Percentiles rank a stretch among this genome's conserved stretches.
Evolutionary conservation across 1,140 invertebrate genomes (phyloP).

Genomic region (Cylas formicarius): DNA sequence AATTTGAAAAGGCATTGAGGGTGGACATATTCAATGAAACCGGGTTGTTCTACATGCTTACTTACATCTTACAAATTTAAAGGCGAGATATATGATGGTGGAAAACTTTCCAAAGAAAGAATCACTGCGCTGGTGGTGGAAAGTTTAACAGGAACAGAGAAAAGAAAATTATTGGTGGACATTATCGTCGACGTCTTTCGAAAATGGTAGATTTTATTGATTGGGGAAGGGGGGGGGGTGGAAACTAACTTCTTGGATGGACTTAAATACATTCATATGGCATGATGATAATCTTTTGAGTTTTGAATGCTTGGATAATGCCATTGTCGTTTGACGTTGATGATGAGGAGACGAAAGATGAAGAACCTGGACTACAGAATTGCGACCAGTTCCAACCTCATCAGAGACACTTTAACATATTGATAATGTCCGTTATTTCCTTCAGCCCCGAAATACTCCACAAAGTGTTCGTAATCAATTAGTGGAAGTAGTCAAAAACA

Average conservation of each 20-base stretch:
- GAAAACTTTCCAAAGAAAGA: slow-evolving; percentile 41
- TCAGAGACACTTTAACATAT: background rate
- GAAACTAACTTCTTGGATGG: too few relatives aligned
- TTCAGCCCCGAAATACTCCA: too few relatives aligned
- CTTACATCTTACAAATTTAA: slow-evolving; percentile 36
- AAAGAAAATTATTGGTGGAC: too few relatives aligned
- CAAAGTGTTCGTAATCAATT: too few relatives aligned
- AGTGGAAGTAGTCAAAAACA: too few relatives aligned
- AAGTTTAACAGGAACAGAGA: slow-evolving; percentile 40
- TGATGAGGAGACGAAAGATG: slow-evolving; percentile 3
- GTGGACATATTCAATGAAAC: too few relatives aligned
- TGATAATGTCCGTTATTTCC: background rate
- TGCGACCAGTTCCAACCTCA: background rate
- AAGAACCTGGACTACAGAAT: background rate
- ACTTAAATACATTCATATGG: too few relatives aligned
- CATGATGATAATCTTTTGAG: too few relatives aligned
- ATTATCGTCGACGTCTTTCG: too few relatives aligned
- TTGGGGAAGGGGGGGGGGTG: too few relatives aligned
- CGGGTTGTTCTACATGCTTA: slow-evolving; percentile 40
- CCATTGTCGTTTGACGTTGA: slow-evolving; percentile 1
- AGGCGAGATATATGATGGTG: slow-evolving; percentile 33
- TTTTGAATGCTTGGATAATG: too few relatives aligned
- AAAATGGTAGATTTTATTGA: too few relatives aligned
- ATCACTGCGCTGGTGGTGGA: slow-evolving; percentile 38
- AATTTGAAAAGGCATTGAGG: background rate